Evolutionary conservation across 2,888 invertebrate genomes (phyloP).

Genomic region (Coelopa pilipes): DNA sequence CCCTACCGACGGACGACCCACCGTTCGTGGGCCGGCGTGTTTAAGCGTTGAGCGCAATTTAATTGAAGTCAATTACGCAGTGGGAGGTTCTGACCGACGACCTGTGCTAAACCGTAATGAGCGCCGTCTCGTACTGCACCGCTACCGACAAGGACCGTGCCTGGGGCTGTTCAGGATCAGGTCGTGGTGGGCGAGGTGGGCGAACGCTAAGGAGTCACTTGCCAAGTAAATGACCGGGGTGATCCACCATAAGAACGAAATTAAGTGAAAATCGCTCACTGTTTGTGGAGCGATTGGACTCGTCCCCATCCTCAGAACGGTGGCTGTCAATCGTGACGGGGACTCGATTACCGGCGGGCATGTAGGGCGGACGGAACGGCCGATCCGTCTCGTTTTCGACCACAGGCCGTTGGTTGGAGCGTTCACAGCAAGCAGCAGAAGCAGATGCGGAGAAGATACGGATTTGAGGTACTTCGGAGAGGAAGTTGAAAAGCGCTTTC

Average conservation of each 20-base stretch:
- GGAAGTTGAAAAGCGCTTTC: not conserved
- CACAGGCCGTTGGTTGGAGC: not conserved
- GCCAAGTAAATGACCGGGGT: constrained; percentile 3
- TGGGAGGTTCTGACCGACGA: constrained; percentile 42
- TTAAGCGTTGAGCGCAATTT: constrained; percentile 54
- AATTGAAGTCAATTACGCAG: constrained; percentile 64
- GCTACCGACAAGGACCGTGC: not conserved
- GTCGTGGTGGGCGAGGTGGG: too few species aligned
- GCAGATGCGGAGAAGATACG: not conserved
- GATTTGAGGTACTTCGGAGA: not conserved
- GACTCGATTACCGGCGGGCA: not conserved
- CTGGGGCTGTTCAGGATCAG: not conserved
- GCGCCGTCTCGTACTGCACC: constrained; percentile 8
- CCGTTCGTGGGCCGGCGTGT: constrained; percentile 28
- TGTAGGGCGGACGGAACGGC: not conserved
- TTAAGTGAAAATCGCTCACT: not conserved
- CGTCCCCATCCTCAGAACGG: not conserved
- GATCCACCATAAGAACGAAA: not conserved
- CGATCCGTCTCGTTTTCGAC: not conserved
- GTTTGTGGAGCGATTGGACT: too few species aligned
- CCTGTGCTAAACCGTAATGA: constrained; percentile 30
- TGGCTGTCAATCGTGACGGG: not conserved
- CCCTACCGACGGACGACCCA: not conserved
- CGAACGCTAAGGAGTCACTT: constrained; percentile 13
- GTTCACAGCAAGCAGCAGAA: not conserved